phyloP scores from a whole-genome alignment of 2,797 vertebrate species.

The Halcyon leucocephala region DNA sequence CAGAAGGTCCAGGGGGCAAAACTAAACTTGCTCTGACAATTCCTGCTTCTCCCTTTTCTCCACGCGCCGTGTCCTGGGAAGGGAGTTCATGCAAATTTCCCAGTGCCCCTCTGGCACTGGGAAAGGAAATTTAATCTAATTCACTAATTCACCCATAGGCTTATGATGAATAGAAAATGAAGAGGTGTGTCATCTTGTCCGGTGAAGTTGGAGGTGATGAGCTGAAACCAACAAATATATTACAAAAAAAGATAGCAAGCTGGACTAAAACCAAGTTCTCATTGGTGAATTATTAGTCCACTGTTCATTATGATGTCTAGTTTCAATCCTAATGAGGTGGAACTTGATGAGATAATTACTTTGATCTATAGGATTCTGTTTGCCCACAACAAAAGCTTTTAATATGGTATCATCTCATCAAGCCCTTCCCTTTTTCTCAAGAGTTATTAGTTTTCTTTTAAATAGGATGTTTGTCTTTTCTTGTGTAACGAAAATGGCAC shows the following conservation, averaged over 20 bases:
- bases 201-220: slow-evolving; percentile 48
- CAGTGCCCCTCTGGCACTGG: slow-evolving; percentile 63
- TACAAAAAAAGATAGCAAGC: slow-evolving; percentile 50
- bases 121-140: slow-evolving; percentile 65
- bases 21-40: slow-evolving; percentile 63
- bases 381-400: slow-evolving; percentile 72
- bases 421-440: slow-evolving; percentile 54
- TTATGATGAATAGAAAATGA: slow-evolving; percentile 52
- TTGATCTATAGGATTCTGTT: slow-evolving; percentile 75
- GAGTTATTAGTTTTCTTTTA: slow-evolving; percentile 60
- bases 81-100: slow-evolving; percentile 64
- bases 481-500: slow-evolving; percentile 45
- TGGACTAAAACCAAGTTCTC: slow-evolving; percentile 56
- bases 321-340: slow-evolving; percentile 74
- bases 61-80: neutral
- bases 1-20: slow-evolving; percentile 58
- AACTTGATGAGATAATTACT: slow-evolving; percentile 77
- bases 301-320: slow-evolving; percentile 63
- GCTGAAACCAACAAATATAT: slow-evolving; percentile 53
- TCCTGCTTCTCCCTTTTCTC: slow-evolving; percentile 43
- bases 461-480: slow-evolving; percentile 58
- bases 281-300: slow-evolving; percentile 68
- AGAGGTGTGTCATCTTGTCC: slow-evolving; percentile 56
- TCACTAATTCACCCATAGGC: slow-evolving; percentile 44
- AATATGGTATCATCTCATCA: slow-evolving; percentile 53